Evolutionary conservation across 2,888 invertebrate species (phyloP).

Genomic region (Nesidiocoris tenuis): DNA sequence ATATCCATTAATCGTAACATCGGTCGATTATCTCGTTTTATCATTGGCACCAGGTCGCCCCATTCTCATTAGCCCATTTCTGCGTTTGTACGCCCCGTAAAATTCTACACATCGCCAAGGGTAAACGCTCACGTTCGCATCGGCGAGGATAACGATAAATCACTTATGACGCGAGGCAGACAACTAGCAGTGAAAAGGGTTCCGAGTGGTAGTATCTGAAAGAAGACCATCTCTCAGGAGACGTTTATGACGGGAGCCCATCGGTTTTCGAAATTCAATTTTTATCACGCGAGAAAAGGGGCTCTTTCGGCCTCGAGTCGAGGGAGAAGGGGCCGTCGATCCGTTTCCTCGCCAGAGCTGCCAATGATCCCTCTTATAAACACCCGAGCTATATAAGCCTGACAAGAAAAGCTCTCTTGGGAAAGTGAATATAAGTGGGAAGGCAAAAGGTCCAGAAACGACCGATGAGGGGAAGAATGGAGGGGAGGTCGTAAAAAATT

Average conservation of each 20-base stretch:
- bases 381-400: slow-evolving; percentile 26
- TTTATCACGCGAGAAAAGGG: slow-evolving; percentile 15
- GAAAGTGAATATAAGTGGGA: not conserved
- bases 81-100: too few species aligned
- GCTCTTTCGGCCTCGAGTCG: not conserved
- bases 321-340: not conserved
- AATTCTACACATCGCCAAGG: too few species aligned
- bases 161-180: too few species aligned
- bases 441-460: not conserved
- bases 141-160: too few species aligned
- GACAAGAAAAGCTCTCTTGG: slow-evolving; percentile 35
- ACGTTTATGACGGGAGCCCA: slow-evolving; percentile 23
- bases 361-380: slow-evolving; percentile 31
- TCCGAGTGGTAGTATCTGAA: not conserved
- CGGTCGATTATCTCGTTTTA: too few species aligned
- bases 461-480: not conserved
- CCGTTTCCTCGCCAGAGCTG: not conserved
- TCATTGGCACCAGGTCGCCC: too few species aligned
- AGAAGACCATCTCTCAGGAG: slow-evolving; percentile 7
- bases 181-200: not conserved
- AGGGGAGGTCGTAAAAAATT: slow-evolving; percentile 13
- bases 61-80: too few species aligned
- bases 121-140: too few species aligned
- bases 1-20: too few species aligned
- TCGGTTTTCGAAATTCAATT: slow-evolving; percentile 33